These are phyloP conservation scores for Neoniphon sammara DNA, from an alignment of 2,797 vertebrate genomes.

Conservation along the genomic window DNA sequence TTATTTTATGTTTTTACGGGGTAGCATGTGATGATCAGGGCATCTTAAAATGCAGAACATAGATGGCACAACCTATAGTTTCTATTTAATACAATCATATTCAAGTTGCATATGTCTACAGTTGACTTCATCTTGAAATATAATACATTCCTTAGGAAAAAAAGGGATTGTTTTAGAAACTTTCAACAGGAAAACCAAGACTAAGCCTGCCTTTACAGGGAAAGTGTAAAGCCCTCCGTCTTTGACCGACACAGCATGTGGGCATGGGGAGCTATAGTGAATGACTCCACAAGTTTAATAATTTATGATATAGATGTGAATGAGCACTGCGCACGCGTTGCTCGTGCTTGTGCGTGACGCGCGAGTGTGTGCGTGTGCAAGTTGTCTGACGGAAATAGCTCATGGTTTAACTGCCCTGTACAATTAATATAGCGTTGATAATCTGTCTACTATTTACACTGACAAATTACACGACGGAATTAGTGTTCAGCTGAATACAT, in stretches of 20 bases:
- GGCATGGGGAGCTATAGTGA: conserved; percentile 27
- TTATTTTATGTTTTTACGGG: background rate
- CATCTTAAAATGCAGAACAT: background rate
- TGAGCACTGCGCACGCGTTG: conserved; percentile 43
- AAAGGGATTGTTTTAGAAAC: background rate
- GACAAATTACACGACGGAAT: background rate
- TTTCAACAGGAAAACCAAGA: background rate
- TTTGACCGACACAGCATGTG: background rate
- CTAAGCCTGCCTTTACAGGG: background rate
- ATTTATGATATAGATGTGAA: conserved; percentile 37
- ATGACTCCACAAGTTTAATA: conserved; percentile 56
- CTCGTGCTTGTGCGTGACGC: conserved; percentile 45
- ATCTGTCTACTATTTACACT: background rate
- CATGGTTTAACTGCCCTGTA: background rate
- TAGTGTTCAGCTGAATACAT: background rate
- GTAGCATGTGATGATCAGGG: background rate
- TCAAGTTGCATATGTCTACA: background rate
- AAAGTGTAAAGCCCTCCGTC: background rate
- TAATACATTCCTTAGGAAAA: background rate
- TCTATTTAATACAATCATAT: background rate
- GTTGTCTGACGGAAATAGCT: conserved; percentile 36
- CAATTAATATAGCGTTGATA: background rate
- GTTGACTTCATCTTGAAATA: background rate
- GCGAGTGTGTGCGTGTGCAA: conserved; percentile 41
- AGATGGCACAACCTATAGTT: background rate